phyloP scores from a whole-genome alignment of 2,797 vertebrate genomes.

The Crenichthys baileyi region DNA sequence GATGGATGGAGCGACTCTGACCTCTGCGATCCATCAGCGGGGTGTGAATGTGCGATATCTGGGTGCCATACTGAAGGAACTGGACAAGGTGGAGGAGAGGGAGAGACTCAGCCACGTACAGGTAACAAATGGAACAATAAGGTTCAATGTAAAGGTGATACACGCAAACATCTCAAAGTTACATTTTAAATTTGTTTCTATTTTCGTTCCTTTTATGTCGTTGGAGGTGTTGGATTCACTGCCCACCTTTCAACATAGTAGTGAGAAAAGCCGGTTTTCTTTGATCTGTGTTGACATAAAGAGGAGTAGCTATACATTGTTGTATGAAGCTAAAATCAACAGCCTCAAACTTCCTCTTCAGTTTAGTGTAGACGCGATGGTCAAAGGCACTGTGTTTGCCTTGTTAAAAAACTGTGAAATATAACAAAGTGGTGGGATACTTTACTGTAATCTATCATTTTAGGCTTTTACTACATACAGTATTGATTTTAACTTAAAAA shows the following conservation, averaged over 20 bases:
- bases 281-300: too few relatives aligned
- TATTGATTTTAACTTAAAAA: background rate
- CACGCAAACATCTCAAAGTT: background rate
- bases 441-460: too few relatives aligned
- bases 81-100: constrained; percentile 79
- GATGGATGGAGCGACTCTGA: constrained; percentile 90
- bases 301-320: too few relatives aligned
- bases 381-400: too few relatives aligned
- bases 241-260: too few relatives aligned
- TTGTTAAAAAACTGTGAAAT: too few relatives aligned
- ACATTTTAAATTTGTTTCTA: background rate
- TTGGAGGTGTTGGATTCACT: too few relatives aligned
- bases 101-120: constrained; percentile 87
- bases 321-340: too few relatives aligned
- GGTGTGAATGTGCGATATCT: constrained; percentile 95
- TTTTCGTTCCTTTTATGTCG: background rate
- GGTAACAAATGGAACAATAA: constrained; percentile 68
- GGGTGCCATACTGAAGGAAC: constrained; percentile 84
- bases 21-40: constrained; percentile 88
- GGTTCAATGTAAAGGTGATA: background rate
- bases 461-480: background rate
- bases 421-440: too few relatives aligned
- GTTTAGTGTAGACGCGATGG: too few relatives aligned
- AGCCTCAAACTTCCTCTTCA: too few relatives aligned
- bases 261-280: too few relatives aligned